Conservation (phyloP, 1,140 invertebrate genomes). For the Bombus pascuorum region DNA sequence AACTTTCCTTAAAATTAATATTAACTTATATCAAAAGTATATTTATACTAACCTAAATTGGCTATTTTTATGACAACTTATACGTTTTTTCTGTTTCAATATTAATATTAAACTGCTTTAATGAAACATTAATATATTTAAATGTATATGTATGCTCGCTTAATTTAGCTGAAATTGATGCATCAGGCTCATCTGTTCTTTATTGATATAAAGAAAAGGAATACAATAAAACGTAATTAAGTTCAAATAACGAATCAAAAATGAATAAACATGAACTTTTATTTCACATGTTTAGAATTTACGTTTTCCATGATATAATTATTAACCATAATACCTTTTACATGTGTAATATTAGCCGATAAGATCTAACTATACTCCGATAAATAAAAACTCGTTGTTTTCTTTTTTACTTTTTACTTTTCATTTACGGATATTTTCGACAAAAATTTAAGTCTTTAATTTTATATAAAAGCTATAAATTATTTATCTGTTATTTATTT, state of each 20-base stretch:
- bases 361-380: not conserved
- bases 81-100: not conserved
- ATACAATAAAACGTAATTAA: not conserved
- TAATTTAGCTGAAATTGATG: not conserved
- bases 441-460: not conserved
- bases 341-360: not conserved
- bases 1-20: not conserved
- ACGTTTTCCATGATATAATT: not conserved
- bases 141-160: not conserved
- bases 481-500: constrained; percentile 1
- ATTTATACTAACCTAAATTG: not conserved
- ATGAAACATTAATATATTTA: not conserved
- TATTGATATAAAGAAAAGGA: not conserved
- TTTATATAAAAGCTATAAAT: constrained; percentile 33
- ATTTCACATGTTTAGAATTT: not conserved
- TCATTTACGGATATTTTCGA: not conserved
- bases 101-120: not conserved
- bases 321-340: not conserved
- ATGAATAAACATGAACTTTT: not conserved
- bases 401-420: not conserved
- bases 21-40: not conserved
- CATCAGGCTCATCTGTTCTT: not conserved
- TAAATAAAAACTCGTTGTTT: constrained; percentile 13
- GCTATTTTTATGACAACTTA: not conserved
- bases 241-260: not conserved